Evolutionary conservation across 2,797 vertebrate species (phyloP).

Genomic region (Acomys russatus): DNA sequence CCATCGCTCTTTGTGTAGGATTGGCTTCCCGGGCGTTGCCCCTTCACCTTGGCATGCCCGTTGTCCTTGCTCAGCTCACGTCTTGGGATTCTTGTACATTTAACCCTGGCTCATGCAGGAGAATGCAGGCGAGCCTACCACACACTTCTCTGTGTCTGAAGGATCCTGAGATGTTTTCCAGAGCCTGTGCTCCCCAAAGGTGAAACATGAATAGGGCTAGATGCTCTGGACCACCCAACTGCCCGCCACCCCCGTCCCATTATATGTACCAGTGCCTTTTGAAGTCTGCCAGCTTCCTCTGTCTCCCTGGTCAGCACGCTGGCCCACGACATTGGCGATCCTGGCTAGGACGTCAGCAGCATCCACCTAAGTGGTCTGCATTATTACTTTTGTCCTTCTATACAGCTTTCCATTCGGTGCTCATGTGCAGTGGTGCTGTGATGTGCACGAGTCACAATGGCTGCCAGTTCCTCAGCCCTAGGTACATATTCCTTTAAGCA

Average conservation of each 20-base stretch:
- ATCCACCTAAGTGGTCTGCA: not conserved
- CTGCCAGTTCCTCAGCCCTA: not conserved
- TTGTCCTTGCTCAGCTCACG: not conserved
- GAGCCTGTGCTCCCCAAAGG: not conserved
- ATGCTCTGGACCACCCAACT: not conserved
- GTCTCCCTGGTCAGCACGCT: not conserved
- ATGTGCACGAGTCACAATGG: not conserved
- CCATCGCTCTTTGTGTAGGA: not conserved
- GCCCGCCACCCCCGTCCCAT: not conserved
- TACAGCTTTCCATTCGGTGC: not conserved
- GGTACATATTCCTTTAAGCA: not conserved
- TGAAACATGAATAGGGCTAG: conserved; percentile 4
- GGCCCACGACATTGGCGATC: not conserved
- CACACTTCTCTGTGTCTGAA: not conserved
- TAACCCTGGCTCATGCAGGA: conserved; percentile 60
- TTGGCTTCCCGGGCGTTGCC: not conserved
- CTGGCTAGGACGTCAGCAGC: not conserved
- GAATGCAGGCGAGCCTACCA: conserved; percentile 5
- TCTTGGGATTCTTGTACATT: not conserved
- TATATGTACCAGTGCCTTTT: not conserved
- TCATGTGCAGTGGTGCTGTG: not conserved
- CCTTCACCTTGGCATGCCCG: not conserved
- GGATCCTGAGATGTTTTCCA: conserved; percentile 52
- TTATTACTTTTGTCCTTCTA: not conserved
- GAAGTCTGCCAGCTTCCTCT: not conserved